A percentile compares a stretch with the other conserved stretches of the same genome.
phyloP scores from a whole-genome alignment of 2,113 vertebrate species.

The Podocnemis expansa region DNA sequence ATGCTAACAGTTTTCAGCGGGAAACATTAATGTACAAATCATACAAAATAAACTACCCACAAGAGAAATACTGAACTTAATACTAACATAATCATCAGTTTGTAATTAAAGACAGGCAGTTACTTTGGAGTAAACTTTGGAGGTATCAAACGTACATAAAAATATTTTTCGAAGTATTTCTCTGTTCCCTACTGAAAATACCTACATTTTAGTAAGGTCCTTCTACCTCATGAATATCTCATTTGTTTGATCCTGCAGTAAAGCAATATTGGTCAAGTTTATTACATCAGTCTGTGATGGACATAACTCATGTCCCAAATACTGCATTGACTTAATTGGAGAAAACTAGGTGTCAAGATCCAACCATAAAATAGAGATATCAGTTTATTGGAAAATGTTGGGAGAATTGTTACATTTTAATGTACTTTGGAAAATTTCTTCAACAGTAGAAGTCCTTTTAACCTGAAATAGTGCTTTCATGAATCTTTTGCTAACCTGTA shows the following conservation, averaged over 20 bases:
- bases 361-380: not conserved
- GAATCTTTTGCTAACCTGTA: not conserved
- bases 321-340: not conserved
- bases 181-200: not conserved
- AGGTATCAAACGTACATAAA: not conserved
- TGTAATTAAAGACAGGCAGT: not conserved
- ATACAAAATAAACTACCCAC: not conserved
- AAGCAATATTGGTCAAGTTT: not conserved
- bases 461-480: not conserved
- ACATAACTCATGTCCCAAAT: not conserved
- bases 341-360: not conserved
- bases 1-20: not conserved
- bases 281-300: not conserved
- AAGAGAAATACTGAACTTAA: not conserved
- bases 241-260: not conserved
- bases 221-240: not conserved
- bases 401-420: not conserved
- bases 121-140: not conserved
- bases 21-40: not conserved
- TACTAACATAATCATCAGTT: not conserved
- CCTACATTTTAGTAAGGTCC: not conserved
- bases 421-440: not conserved
- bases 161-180: not conserved
- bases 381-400: no score
- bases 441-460: not conserved